Evolutionary conservation across 1,140 invertebrate genomes (phyloP).

Genomic region (Drosophila azteca): DNA sequence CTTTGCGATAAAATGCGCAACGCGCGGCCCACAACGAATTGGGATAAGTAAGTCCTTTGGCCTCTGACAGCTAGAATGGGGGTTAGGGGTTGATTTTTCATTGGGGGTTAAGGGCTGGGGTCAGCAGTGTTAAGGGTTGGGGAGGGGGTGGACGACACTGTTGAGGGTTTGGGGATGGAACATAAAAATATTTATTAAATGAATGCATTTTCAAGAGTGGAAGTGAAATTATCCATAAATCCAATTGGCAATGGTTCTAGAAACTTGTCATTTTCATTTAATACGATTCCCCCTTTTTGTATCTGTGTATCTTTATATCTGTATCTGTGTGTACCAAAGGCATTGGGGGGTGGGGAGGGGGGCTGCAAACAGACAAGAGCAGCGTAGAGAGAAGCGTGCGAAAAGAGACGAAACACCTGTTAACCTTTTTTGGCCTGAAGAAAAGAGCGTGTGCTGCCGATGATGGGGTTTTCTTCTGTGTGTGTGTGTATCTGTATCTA

Average conservation of each 20-base stretch:
- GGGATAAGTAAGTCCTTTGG: conserved; percentile 51
- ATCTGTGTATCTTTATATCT: conserved; percentile 25
- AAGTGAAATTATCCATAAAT: conserved; percentile 42
- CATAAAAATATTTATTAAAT: conserved; percentile 52
- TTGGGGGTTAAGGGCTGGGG: conserved; percentile 6
- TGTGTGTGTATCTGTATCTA: conserved; percentile 16
- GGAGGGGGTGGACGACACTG: neutral
- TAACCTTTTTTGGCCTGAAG: conserved; percentile 37
- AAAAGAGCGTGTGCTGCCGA: conserved; percentile 5
- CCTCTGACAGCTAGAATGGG: conserved; percentile 1
- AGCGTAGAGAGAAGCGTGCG: conserved; percentile 49
- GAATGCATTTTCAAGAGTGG: conserved; percentile 28
- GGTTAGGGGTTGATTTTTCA: conserved; percentile 2
- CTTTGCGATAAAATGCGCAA: conserved; percentile 75
- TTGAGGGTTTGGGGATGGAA: conserved; percentile 19
- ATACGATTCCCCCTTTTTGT: conserved; percentile 1
- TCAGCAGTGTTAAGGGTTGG: neutral
- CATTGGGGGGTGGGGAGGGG: too few species aligned
- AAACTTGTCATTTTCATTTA: neutral
- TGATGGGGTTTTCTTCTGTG: conserved; percentile 4
- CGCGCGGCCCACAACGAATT: conserved; percentile 32
- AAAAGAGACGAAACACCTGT: conserved; percentile 73
- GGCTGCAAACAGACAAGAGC: conserved; percentile 25
- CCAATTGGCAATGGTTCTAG: conserved; percentile 47
- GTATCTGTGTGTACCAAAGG: conserved; percentile 16